Evolutionary conservation across 2,113 vertebrate genomes (phyloP).

Genomic region (Nansenia antarctica): DNA sequence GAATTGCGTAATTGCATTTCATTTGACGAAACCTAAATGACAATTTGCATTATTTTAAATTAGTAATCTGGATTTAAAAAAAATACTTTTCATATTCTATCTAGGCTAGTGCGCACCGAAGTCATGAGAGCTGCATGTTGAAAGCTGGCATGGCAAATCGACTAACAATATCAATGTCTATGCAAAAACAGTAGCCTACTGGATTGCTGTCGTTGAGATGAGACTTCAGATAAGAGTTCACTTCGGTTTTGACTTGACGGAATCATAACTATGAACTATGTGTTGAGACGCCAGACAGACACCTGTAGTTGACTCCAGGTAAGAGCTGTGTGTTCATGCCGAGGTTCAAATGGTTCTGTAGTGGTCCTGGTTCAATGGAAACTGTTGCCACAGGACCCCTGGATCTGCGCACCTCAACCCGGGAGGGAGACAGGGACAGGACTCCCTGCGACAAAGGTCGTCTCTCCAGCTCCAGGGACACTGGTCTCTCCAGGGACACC

Average conservation of each 20-base stretch:
- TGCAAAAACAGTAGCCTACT: neutral
- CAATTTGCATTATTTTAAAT: neutral
- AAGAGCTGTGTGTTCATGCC: conserved; percentile 48
- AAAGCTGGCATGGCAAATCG: neutral
- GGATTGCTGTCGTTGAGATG: neutral
- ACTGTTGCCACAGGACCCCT: conserved; percentile 64
- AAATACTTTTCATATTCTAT: too few relatives aligned
- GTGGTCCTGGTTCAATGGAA: conserved; percentile 65
- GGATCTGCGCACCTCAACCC: conserved; percentile 68
- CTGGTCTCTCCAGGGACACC: neutral
- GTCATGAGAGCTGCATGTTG: too few relatives aligned
- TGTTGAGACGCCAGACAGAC: neutral
- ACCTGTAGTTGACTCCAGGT: neutral
- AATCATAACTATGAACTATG: neutral
- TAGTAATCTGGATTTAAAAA: neutral
- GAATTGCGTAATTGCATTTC: neutral
- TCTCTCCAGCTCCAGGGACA: conserved; percentile 27
- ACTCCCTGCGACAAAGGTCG: conserved; percentile 27
- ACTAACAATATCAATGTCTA: neutral
- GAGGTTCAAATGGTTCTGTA: conserved; percentile 65
- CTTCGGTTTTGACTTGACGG: too few relatives aligned
- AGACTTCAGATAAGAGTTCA: neutral
- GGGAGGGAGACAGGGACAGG: conserved; percentile 35
- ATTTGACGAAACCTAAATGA: neutral
- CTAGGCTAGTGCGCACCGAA: too few relatives aligned